A percentile compares a stretch with the other conserved stretches of the same genome.
Conservation (phyloP, 1,140 invertebrate genomes). For the Sinonovacula constricta region DNA sequence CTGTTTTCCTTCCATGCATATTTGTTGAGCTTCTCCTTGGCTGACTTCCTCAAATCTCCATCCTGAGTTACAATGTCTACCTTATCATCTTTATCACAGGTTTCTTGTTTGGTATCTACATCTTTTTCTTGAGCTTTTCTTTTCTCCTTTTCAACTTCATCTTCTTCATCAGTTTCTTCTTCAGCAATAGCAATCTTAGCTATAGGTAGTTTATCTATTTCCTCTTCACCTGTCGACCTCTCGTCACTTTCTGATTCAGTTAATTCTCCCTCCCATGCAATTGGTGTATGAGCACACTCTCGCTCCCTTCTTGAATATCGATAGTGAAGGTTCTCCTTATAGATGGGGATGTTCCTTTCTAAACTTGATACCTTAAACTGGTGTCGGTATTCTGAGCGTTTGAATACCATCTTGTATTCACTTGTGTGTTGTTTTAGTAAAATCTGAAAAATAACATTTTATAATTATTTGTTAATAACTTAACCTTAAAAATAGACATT, state of each 20-base stretch:
- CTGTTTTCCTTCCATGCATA: slow-evolving; percentile 39
- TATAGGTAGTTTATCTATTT: slow-evolving; percentile 19
- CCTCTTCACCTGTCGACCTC: slow-evolving; percentile 10
- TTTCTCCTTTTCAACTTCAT: not conserved
- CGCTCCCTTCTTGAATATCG: slow-evolving; percentile 33
- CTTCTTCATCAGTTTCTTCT: slow-evolving; percentile 9
- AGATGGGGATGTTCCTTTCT: slow-evolving; percentile 33
- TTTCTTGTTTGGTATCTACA: slow-evolving; percentile 6
- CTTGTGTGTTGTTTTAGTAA: too few species aligned
- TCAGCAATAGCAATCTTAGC: slow-evolving; percentile 34
- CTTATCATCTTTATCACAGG: slow-evolving; percentile 34
- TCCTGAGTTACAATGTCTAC: slow-evolving; percentile 32
- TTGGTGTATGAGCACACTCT: slow-evolving; percentile 47
- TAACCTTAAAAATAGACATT: too few species aligned
- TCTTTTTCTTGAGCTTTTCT: not conserved
- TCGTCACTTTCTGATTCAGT: slow-evolving; percentile 44
- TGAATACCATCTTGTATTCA: slow-evolving; percentile 47
- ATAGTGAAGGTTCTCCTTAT: slow-evolving; percentile 40
- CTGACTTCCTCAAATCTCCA: slow-evolving; percentile 34
- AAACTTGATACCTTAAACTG: slow-evolving; percentile 43
- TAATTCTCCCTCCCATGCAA: slow-evolving; percentile 41
- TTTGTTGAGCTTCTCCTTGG: slow-evolving; percentile 49
- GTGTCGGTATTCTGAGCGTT: slow-evolving; percentile 45
- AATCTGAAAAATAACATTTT: too few species aligned
- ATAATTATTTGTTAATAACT: too few species aligned